A percentile compares a stretch with the other conserved stretches of the same genome.
These are phyloP conservation scores for Hippocampus abdominalis DNA, from an alignment of 2,113 vertebrate species.

Conservation along the genomic window DNA sequence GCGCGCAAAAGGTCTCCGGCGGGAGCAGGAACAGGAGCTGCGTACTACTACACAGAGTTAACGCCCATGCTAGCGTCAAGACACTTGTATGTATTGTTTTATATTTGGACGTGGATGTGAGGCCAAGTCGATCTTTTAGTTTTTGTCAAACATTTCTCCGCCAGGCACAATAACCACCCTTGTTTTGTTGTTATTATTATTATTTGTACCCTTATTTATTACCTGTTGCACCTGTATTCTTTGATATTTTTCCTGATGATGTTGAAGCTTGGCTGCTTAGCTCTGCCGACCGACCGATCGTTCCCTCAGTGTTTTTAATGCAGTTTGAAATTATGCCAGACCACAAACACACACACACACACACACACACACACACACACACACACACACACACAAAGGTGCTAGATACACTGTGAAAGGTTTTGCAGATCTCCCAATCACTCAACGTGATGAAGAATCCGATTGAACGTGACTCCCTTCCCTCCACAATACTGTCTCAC, in stretches of 20 bases:
- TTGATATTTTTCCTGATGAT: constrained; percentile 76
- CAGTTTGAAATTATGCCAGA: constrained; percentile 74
- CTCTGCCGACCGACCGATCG: constrained; percentile 57
- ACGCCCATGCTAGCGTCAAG: constrained; percentile 80
- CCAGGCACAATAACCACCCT: constrained; percentile 95
- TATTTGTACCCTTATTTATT: constrained; percentile 95
- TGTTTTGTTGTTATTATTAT: constrained; percentile 83
- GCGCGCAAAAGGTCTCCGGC: constrained; percentile 29
- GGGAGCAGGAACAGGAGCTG: constrained; percentile 61
- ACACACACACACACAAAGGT: constrained; percentile 94
- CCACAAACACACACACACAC: constrained; percentile 47
- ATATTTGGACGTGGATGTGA: constrained; percentile 98
- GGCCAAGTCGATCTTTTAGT: constrained; percentile 83
- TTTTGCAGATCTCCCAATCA: constrained; percentile 73
- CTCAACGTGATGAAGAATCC: constrained; percentile 53
- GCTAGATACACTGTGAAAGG: constrained; percentile 99
- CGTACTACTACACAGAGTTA: constrained; percentile 76
- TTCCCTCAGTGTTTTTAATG: constrained; percentile 72
- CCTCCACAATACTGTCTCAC: constrained; percentile 49
- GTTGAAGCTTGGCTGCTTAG: constrained; percentile 66
- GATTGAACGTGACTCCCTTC: constrained; percentile 39
- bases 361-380: constrained; percentile 88
- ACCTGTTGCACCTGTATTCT: constrained; percentile 84
- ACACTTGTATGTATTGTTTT: constrained; percentile 99
- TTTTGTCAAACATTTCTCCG: constrained; percentile 79